Base-by-base conservation (phyloP, 2,113 vertebrate species). In the Sinosuthora webbiana region DNA sequence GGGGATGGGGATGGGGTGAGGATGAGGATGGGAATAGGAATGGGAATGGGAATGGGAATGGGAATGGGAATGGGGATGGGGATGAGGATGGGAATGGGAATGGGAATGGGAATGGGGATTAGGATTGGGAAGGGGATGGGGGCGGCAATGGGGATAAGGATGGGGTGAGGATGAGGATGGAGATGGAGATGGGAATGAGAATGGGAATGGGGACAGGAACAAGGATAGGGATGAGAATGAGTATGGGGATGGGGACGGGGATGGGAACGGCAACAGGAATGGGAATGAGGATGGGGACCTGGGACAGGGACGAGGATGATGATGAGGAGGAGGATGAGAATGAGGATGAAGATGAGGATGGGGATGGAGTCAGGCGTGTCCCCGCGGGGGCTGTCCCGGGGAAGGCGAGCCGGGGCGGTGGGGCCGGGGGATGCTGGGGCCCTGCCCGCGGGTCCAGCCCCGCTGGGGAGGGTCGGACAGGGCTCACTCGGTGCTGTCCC, bases 381-480 rank as follows among this genome's bases (percentile, higher is more conserved):
- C 56, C 39, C 13, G 17, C 56, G 13, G 39, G 33, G 25, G 19
- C 59, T 56, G 24, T 31, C 20, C 56, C 6, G 17, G 42, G 16
- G 10, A 15, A 23, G n/a, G 39, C 35, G 39, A 69, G 33, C 28
- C 6, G 55, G 65, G 56, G 8, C 23, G 19, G 15, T 5, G 69
- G 6, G 3, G 1, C 7, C 15, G 11, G 44, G 42, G 27, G 59
- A 13, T 65, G 86, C 68, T 9, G 77, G 20, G 9, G 31, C 31
- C 27, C 17, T 41, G 17, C 24, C 84, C 24, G 24, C 16, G 22
- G 45, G 13, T 2, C 3, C 67, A 13, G 52, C 76, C 77, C 35
- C 0, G 5, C 3, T 2, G 15, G 18, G 44, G 13, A 5, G 37
- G 50, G 22, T 3, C 0, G 56, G 19, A 0, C 47, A 1, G 74